These are phyloP conservation scores for Onychomys torridus DNA, from an alignment of 2,797 vertebrate species.

Conservation along the genomic window DNA sequence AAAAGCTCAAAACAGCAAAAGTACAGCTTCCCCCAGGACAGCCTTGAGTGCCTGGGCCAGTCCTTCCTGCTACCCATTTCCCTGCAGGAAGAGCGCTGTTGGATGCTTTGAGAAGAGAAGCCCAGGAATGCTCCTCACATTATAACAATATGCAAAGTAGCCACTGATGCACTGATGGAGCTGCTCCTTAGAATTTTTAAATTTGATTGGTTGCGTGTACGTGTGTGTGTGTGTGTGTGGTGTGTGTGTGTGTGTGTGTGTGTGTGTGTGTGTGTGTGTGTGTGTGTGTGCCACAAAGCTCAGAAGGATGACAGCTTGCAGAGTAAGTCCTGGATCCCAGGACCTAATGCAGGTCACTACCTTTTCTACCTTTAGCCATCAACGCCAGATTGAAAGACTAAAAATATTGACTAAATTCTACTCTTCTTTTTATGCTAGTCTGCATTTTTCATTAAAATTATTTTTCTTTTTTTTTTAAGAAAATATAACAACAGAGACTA, in stretches of 20 bases:
- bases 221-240: neutral
- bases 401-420: conserved; percentile 50
- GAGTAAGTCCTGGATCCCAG: neutral
- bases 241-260: neutral
- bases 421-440: conserved; percentile 23
- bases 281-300: neutral
- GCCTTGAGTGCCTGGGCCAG: neutral
- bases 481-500: neutral
- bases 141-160: neutral
- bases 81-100: neutral
- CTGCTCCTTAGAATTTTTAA: neutral
- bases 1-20: conserved; percentile 27
- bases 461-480: conserved; percentile 28
- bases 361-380: neutral
- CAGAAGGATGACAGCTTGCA: neutral
- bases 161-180: neutral
- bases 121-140: neutral
- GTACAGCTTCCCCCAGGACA: neutral
- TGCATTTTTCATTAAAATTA: neutral
- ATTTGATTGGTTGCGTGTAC: neutral
- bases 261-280: neutral
- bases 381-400: neutral
- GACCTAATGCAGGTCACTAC: neutral
- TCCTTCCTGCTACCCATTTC: neutral
- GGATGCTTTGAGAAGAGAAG: neutral